A percentile compares a stretch with the other conserved stretches of the same genome.
phyloP scores from a whole-genome alignment of 2,888 invertebrate species.

The Laspeyria flexula region DNA sequence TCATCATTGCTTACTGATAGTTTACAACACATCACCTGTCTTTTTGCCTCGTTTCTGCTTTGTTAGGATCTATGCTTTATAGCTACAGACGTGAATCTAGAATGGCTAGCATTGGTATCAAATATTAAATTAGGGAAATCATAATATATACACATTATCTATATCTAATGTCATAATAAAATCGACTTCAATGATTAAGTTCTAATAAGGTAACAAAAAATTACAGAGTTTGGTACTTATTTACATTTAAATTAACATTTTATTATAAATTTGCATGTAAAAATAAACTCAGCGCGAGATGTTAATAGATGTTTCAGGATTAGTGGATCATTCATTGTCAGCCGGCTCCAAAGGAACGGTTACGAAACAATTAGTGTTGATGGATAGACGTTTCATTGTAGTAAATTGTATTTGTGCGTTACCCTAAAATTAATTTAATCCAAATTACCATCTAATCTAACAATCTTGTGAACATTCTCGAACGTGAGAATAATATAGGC shows the following conservation, averaged over 20 bases:
- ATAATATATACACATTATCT: too few relatives aligned
- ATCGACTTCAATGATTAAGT: too few relatives aligned
- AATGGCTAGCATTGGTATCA: too few relatives aligned
- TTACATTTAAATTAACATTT: background rate
- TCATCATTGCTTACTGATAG: too few relatives aligned
- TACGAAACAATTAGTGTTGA: constrained; percentile 51
- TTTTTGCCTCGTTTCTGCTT: too few relatives aligned
- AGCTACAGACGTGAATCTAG: too few relatives aligned
- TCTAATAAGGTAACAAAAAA: too few relatives aligned
- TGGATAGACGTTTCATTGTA: constrained; percentile 51
- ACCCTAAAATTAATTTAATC: constrained; percentile 31
- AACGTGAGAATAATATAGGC: constrained; percentile 8
- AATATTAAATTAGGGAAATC: too few relatives aligned
- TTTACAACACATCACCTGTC: too few relatives aligned
- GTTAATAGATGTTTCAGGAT: constrained; percentile 34
- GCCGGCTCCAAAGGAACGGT: constrained; percentile 46
- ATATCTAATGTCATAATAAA: too few relatives aligned
- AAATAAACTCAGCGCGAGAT: constrained; percentile 12
- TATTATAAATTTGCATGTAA: constrained; percentile 7
- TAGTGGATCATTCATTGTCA: constrained; percentile 36
- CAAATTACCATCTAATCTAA: constrained; percentile 30
- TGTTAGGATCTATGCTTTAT: too few relatives aligned
- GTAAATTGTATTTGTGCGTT: constrained; percentile 43
- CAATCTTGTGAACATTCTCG: constrained; percentile 13
- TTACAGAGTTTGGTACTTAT: too few relatives aligned